These are phyloP conservation scores for Brachionus calyciflorus DNA, from an alignment of 1,140 invertebrate genomes.

Conservation along the genomic window DNA sequence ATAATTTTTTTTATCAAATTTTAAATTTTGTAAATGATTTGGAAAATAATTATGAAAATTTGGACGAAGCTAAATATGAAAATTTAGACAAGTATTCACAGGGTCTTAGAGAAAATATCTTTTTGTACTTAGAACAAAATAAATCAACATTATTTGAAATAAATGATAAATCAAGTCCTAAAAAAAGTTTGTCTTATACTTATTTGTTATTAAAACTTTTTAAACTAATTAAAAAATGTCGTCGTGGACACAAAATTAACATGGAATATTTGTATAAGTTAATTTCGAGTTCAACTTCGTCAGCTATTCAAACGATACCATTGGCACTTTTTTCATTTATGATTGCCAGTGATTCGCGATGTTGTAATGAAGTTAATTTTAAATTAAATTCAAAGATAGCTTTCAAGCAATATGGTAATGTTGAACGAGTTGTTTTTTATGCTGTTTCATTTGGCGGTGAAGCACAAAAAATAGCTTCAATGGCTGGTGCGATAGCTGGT, in stretches of 20 bases:
- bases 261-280: constrained; percentile 47
- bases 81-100: constrained; percentile 1
- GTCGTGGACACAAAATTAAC: constrained; percentile 11
- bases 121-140: constrained; percentile 19
- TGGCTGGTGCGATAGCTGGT: constrained; percentile 74
- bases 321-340: constrained; percentile 32
- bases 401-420: constrained; percentile 62
- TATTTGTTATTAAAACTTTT: constrained; percentile 23
- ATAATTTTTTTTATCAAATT: constrained; percentile 64
- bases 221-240: constrained; percentile 43
- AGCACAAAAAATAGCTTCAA: constrained; percentile 75
- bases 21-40: constrained; percentile 66
- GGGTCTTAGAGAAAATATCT: neutral
- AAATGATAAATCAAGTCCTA: neutral
- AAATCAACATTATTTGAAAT: neutral
- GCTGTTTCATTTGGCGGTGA: constrained; percentile 74
- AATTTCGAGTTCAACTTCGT: neutral
- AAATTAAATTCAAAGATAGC: constrained; percentile 10
- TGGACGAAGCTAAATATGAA: neutral
- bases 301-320: constrained; percentile 36
- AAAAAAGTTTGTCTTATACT: constrained; percentile 22
- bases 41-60: constrained; percentile 60
- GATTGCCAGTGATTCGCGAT: constrained; percentile 33
- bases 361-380: constrained; percentile 38
- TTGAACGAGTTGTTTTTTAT: constrained; percentile 69